Base-by-base conservation (phyloP, 2,113 vertebrate species). In the Melanotaenia duboulayi region DNA sequence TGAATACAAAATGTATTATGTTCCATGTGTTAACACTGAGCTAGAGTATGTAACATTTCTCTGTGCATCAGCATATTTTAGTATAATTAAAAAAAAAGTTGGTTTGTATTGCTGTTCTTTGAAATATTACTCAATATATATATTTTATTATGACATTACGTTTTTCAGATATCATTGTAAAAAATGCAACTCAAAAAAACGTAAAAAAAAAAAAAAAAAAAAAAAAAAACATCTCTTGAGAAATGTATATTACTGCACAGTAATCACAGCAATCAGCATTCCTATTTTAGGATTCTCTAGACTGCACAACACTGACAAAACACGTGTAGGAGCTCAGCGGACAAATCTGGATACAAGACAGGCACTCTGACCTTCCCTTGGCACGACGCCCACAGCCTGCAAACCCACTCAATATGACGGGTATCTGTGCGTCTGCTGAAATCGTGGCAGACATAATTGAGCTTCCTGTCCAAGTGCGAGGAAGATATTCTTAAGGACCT, bases 291-390 rank as follows among this genome's bases (percentile, higher is more conserved):
- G 83, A 82, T 87, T 81, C 71, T 83, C 78, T 71, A 72, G 82
- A 81, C 83, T 65, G 22, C 61, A 35, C 67, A 74, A 37, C 70
- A 51, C 87, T 85, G 83, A 91, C 79, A 88, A 84, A 92, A 90
- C 87, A 89, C 84, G 88, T 87, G 87, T 85, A 90, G 87, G 79
- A 91, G 82, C 84, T 58, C 71, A 89, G 83, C 86, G 52, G 86
- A 92, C 87, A 90, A 88, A 91, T 93, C 92, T 90, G 92, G 91
- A 91, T 87, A 87, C 87, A 92, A 93, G 90, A 94, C 89, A 89
- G 90, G 89, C 89, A 90, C 89, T 87, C 86, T 94, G 93, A 94
- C 93, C 93, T 93, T 93, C 90, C 89, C 89, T 80, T 91, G 93
- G 89, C 93, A 91, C 65, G 39, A 80, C 90, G 92, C 92, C 93